These are phyloP conservation scores for Pomacea canaliculata DNA, from an alignment of 2,888 invertebrate species.

Conservation along the genomic window DNA sequence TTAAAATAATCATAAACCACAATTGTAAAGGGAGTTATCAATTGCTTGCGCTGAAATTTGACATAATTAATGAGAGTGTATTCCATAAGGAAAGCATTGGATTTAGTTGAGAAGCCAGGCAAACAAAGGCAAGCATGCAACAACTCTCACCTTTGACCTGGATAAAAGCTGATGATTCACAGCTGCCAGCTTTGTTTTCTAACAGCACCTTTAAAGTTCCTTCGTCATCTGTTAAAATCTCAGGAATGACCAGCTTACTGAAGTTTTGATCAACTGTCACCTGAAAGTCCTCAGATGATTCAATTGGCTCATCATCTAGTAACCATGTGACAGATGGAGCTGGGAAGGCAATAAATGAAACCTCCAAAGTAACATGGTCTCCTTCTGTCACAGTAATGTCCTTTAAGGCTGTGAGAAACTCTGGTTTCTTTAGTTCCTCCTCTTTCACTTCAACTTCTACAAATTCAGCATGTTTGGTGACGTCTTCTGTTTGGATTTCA, in stretches of 20 bases:
- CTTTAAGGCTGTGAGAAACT: constrained; percentile 30
- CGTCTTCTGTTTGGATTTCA: constrained; percentile 25
- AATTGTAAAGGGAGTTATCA: no score
- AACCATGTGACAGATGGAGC: constrained; percentile 67
- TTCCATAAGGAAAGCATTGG: no score
- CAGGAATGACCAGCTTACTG: constrained; percentile 65
- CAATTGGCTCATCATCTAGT: constrained; percentile 74
- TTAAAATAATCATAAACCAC: no score
- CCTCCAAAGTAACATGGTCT: constrained; percentile 32
- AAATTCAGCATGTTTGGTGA: constrained; percentile 16
- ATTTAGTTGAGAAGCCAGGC: no score
- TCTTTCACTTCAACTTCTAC: constrained; percentile 26
- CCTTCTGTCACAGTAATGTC: constrained; percentile 30
- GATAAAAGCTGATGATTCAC: constrained; percentile 52
- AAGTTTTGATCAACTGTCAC: constrained; percentile 31
- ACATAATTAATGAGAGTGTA: no score
- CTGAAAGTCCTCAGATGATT: constrained; percentile 51
- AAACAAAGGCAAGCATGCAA: background rate
- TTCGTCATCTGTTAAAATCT: constrained; percentile 55
- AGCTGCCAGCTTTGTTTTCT: constrained; percentile 56
- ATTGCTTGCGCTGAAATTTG: no score
- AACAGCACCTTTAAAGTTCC: constrained; percentile 60
- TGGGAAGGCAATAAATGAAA: constrained; percentile 52
- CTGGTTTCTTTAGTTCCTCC: constrained; percentile 31
- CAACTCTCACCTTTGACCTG: constrained; percentile 52